Base-by-base conservation (phyloP, 2,797 vertebrate genomes). In the Gadopsis marmoratus region DNA sequence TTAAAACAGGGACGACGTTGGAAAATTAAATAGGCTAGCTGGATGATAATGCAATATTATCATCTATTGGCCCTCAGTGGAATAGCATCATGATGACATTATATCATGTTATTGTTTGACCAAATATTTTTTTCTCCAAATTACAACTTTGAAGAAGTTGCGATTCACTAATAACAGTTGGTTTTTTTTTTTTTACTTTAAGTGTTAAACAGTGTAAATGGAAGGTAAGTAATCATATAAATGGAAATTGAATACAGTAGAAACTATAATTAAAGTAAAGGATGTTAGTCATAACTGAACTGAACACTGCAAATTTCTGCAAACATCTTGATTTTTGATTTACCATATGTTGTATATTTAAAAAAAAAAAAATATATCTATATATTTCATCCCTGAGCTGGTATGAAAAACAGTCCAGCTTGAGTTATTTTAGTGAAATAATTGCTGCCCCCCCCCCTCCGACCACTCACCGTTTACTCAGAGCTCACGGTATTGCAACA, bases 381-480 rank as follows among this genome's bases (percentile, higher is more conserved):
- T 63, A 26, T 35, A 1, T 61, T 56, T 43, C 10, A 14, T 61
- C 23, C 11, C 2, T 2, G 2, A 62, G 41, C 4, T 12, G 2
- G 2, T 41, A 11, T 63, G 6, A 43, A 7, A 67, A 68, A 53
- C 45, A 47, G 2, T 43, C 47, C 59, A 43, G 50, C 59, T 68
- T 58, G 35, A 74, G 77, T 60, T 81, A 72, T 85, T 84, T 71
- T 29, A 51, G 59, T 55, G 50, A 53, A 50, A 54, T 74, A 65
- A 60, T 55, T 71, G 58, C 62, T 62, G 50, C 47, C 72, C 68
- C 72, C 69, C n/a, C n/a, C n/a, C n/a, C 37, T n/a, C n/a, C n/a
- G n/a, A n/a, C 35, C 23, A 35, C 72, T 68, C 33, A 58, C 19
- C 16, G 6, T 82, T 62, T 58, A 47, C 35, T 50, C 35, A 45